A percentile compares a stretch with the other conserved stretches of the same genome.
Evolutionary conservation across 2,797 vertebrate species (phyloP).

Genomic region (Pyrrhura leucotis): DNA sequence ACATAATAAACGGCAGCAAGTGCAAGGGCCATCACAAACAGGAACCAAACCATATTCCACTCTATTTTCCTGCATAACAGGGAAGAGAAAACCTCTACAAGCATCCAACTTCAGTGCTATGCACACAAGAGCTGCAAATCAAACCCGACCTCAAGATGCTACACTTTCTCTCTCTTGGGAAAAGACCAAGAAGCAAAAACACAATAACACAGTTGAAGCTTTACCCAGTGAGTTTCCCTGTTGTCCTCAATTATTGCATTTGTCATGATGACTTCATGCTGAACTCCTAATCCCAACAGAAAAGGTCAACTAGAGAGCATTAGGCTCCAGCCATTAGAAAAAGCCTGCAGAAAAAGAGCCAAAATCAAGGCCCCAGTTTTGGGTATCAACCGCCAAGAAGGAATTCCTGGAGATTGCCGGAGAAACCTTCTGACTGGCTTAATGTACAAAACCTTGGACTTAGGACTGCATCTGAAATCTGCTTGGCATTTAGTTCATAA

Average conservation of each 20-base stretch:
- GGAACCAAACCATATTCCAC: neutral
- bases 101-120: neutral
- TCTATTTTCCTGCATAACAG: neutral
- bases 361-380: neutral
- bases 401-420: slow-evolving; percentile 11
- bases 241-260: neutral
- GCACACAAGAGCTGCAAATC: neutral
- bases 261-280: neutral
- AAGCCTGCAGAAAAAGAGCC: neutral
- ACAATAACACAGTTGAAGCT: neutral
- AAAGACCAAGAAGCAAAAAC: neutral
- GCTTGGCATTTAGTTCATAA: neutral
- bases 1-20: neutral
- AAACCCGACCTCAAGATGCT: neutral
- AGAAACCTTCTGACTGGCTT: slow-evolving; percentile 3
- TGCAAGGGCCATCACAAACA: neutral
- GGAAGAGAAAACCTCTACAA: neutral
- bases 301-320: neutral
- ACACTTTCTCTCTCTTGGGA: neutral
- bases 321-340: neutral
- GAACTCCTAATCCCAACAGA: slow-evolving; percentile 6
- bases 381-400: neutral
- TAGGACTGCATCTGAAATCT: neutral
- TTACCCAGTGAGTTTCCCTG: neutral
- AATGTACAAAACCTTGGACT: neutral